These are phyloP conservation scores for Cynopterus brachyotis DNA, from an alignment of 2,113 vertebrate genomes.

Conservation along the genomic window DNA sequence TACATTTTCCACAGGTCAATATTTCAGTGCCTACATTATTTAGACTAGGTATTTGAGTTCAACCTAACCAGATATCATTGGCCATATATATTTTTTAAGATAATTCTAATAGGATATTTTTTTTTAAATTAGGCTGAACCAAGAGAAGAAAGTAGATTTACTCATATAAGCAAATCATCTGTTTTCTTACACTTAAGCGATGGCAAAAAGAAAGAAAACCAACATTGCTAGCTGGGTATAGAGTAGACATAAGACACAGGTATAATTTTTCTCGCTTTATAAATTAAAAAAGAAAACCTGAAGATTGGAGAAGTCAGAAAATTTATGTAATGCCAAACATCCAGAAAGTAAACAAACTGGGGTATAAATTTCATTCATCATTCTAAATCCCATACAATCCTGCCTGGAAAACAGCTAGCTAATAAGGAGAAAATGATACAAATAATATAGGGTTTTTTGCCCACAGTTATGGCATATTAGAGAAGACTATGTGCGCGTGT, in stretches of 20 bases:
- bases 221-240: background rate
- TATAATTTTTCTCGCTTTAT: background rate
- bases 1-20: background rate
- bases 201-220: background rate
- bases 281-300: background rate
- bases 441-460: background rate
- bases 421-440: background rate
- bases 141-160: background rate
- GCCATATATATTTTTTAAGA: background rate
- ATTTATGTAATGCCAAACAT: background rate
- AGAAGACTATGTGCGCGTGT: background rate
- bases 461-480: background rate
- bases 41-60: background rate
- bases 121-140: background rate
- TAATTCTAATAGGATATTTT: background rate
- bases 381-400: background rate
- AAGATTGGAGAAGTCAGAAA: background rate
- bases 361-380: background rate
- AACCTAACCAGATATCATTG: background rate
- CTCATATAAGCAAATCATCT: background rate
- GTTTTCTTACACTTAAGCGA: background rate
- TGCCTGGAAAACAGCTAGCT: background rate
- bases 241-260: background rate
- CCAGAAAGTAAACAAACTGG: background rate
- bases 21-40: background rate